These are phyloP conservation scores for Tetragonisca angustula DNA, from an alignment of 2,888 invertebrate genomes.

Conservation along the genomic window DNA sequence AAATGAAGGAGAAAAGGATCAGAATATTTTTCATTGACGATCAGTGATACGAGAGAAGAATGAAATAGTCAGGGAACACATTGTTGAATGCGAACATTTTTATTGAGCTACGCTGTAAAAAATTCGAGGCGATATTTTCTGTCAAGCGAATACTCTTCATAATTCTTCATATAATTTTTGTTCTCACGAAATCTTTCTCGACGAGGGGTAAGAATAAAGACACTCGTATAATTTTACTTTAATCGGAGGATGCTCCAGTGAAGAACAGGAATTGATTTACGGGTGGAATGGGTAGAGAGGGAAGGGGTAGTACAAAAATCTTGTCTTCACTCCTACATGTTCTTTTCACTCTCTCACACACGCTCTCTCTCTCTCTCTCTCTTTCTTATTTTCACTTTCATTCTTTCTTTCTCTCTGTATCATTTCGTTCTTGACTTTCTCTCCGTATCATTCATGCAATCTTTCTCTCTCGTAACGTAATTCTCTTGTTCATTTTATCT, in stretches of 20 bases:
- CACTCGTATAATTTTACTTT: conserved; percentile 44
- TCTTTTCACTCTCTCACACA: conserved; percentile 9
- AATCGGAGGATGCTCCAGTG: conserved; percentile 48
- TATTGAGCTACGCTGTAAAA: conserved; percentile 56
- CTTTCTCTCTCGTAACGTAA: conserved; percentile 40
- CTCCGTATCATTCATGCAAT: background rate
- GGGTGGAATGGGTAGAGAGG: background rate
- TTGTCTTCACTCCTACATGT: conserved; percentile 14
- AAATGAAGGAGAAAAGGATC: background rate
- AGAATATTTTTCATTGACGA: background rate
- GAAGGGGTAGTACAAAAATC: conserved; percentile 57
- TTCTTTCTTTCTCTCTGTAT: background rate
- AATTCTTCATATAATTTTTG: background rate
- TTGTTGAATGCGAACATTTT: conserved; percentile 48
- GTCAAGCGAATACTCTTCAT: conserved; percentile 32
- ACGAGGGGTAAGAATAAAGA: conserved; percentile 27
- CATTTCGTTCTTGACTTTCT: background rate
- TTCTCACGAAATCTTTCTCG: conserved; percentile 4
- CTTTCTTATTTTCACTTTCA: background rate
- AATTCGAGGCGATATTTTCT: conserved; percentile 44
- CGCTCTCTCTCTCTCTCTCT: background rate
- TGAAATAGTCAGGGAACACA: background rate
- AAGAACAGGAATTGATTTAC: conserved; percentile 58
- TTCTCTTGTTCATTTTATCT: conserved; percentile 53
- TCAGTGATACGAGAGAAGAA: background rate